Conservation (phyloP, 1,140 invertebrate species). For the Nilaparvata lugens region DNA sequence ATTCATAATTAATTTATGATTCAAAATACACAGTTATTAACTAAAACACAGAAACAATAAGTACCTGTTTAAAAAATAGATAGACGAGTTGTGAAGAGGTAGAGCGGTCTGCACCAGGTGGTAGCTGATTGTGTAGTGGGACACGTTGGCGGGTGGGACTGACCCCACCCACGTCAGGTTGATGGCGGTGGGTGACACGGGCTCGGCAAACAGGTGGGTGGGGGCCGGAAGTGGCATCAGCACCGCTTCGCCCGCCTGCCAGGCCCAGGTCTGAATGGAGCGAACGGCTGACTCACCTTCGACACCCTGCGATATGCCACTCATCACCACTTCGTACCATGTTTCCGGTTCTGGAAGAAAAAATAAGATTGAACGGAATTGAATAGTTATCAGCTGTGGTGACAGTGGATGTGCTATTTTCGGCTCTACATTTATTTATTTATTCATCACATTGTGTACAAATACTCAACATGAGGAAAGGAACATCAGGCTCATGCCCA, state of each 20-base stretch:
- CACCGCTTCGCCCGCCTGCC: slow-evolving; percentile 5
- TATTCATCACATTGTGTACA: too few species aligned
- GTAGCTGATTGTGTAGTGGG: slow-evolving; percentile 42
- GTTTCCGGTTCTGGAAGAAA: slow-evolving; percentile 30
- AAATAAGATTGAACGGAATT: too few species aligned
- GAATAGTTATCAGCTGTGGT: too few species aligned
- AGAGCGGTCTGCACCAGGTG: slow-evolving; percentile 32
- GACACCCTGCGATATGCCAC: slow-evolving; percentile 24
- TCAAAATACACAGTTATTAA: too few species aligned
- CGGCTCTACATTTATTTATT: too few species aligned
- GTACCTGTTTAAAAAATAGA: slow-evolving; percentile 32
- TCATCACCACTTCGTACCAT: slow-evolving; percentile 37
- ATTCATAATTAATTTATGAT: too few species aligned
- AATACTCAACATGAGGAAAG: too few species aligned
- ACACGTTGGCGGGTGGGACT: slow-evolving; percentile 25
- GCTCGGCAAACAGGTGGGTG: slow-evolving; percentile 39
- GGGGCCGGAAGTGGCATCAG: slow-evolving; percentile 29
- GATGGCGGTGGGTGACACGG: slow-evolving; percentile 39
- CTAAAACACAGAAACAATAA: too few species aligned
- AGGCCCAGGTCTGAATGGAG: slow-evolving; percentile 26
- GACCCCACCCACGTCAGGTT: slow-evolving; percentile 39
- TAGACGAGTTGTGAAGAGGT: slow-evolving; percentile 22
- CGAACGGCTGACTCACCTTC: slow-evolving; percentile 27
- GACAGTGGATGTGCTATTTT: too few species aligned
- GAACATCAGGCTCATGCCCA: too few species aligned